Percentiles rank a stretch among this genome's conserved stretches.
Conservation (phyloP, 2,888 invertebrate genomes). For the Hypena proboscidalis region DNA sequence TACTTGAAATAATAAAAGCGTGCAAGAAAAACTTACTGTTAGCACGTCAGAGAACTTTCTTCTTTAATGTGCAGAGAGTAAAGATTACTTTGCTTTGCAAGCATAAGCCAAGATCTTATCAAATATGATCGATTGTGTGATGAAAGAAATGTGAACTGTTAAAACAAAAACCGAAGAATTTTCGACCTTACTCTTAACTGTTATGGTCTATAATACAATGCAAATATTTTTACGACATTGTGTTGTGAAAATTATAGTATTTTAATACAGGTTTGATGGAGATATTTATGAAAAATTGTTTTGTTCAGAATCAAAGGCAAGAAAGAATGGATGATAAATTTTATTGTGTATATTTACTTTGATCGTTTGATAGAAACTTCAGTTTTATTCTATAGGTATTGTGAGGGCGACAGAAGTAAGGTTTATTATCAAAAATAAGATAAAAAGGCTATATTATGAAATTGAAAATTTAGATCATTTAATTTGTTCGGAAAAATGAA, state of each 20-base stretch:
- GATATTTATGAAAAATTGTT: conserved; percentile 14
- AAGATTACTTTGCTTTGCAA: conserved; percentile 7
- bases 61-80: background rate
- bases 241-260: conserved; percentile 9
- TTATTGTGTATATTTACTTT: background rate
- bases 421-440: too few species aligned
- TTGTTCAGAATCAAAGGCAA: conserved; percentile 6
- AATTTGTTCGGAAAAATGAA: too few species aligned
- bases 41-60: background rate
- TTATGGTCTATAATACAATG: background rate
- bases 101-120: conserved; percentile 30
- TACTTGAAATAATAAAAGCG: conserved; percentile 1
- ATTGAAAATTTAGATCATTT: too few species aligned
- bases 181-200: conserved; percentile 1
- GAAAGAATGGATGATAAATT: background rate
- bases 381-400: too few species aligned
- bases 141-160: conserved; percentile 35
- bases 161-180: background rate
- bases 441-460: too few species aligned
- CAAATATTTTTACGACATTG: conserved; percentile 2
- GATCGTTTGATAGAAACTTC: too few species aligned
- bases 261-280: conserved; percentile 9
- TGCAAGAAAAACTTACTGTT: background rate
- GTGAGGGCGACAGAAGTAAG: too few species aligned
- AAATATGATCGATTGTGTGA: conserved; percentile 44